phyloP scores from a whole-genome alignment of 2,113 vertebrate species.

The Microtus montanus region DNA sequence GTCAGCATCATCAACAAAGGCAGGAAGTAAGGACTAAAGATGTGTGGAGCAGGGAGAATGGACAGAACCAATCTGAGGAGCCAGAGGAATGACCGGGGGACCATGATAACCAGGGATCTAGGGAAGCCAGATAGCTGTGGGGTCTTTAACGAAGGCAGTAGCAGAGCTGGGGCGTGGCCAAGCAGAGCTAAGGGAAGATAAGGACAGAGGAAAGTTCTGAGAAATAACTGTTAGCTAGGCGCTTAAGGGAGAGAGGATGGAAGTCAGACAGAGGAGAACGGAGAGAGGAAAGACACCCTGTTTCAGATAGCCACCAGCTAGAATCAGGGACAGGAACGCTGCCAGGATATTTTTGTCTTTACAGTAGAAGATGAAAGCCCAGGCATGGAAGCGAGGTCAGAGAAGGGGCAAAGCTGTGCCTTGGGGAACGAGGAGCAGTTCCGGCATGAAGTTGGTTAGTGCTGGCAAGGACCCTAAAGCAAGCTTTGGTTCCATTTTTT shows the following conservation, averaged over 20 bases:
- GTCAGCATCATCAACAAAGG: not conserved
- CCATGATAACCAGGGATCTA: not conserved
- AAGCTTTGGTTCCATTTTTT: not conserved
- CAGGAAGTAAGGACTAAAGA: not conserved
- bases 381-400: not conserved
- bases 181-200: not conserved
- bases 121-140: not conserved
- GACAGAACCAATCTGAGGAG: not conserved
- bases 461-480: not conserved
- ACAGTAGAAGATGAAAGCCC: not conserved
- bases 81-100: not conserved
- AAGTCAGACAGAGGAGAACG: not conserved
- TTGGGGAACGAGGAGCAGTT: not conserved
- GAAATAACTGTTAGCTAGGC: not conserved
- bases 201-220: not conserved
- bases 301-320: not conserved
- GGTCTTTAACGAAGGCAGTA: not conserved
- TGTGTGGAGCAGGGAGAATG: not conserved
- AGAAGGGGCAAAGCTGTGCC: not conserved
- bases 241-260: too few species aligned
- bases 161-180: not conserved
- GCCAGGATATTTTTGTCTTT: not conserved
- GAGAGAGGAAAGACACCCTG: not conserved
- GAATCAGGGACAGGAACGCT: not conserved
- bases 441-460: not conserved